A percentile compares a stretch with the other conserved stretches of the same genome.
These are phyloP conservation scores for Xiphorhynchus elegans DNA, from an alignment of 2,113 vertebrate species.

Conservation along the genomic window DNA sequence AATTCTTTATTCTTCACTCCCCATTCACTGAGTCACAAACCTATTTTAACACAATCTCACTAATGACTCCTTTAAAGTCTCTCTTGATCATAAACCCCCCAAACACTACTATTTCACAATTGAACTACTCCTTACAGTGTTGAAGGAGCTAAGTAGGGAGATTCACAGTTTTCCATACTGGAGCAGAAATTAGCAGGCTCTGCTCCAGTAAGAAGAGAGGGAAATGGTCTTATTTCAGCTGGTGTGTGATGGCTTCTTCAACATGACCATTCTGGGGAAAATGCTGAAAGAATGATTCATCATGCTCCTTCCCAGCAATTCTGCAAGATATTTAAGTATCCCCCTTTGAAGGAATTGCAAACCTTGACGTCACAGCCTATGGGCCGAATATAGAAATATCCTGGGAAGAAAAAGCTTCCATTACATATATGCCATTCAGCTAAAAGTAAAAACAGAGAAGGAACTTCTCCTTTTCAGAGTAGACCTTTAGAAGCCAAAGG, in stretches of 20 bases:
- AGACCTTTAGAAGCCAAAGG: not conserved
- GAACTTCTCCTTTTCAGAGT: not conserved
- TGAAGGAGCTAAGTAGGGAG: not conserved
- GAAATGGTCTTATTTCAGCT: not conserved
- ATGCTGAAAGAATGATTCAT: not conserved
- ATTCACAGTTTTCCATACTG: not conserved
- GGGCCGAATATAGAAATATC: not conserved
- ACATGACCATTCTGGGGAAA: not conserved
- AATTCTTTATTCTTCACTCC: not conserved
- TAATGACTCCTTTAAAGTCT: not conserved
- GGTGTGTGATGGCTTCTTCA: not conserved
- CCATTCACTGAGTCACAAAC: not conserved
- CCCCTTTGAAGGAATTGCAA: not conserved
- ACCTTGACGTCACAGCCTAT: not conserved
- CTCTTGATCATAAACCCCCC: not conserved
- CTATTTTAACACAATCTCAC: not conserved
- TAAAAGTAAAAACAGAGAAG: not conserved
- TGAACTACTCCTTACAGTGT: not conserved
- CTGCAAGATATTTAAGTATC: not conserved
- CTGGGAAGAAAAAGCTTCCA: not conserved
- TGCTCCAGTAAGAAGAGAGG: not conserved
- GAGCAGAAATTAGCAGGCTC: not conserved
- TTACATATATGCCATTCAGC: not conserved
- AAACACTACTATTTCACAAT: not conserved
- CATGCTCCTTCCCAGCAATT: not conserved